These are phyloP conservation scores for Caerostris darwini DNA, from an alignment of 1,140 invertebrate genomes.

Conservation along the genomic window DNA sequence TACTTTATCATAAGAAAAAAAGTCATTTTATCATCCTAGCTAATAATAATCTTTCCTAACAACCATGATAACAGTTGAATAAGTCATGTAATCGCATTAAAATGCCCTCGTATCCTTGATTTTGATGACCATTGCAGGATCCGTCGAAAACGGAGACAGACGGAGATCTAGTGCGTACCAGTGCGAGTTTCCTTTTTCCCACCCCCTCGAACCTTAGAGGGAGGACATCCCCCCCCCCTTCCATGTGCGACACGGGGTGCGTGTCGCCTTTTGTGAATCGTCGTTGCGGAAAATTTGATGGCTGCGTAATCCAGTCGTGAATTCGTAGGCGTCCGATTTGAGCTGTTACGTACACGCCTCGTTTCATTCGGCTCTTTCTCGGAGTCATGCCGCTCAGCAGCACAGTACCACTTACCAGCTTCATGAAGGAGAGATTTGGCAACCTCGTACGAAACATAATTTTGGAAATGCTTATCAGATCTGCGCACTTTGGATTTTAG, in stretches of 20 bases:
- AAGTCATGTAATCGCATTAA: no score
- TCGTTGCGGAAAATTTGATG: constrained; percentile 55
- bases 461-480: no score
- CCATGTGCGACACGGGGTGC: constrained; percentile 33
- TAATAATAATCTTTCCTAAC: no score
- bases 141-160: neutral
- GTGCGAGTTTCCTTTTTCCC: constrained; percentile 41
- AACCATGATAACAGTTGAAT: no score
- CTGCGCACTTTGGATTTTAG: no score
- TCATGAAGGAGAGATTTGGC: no score
- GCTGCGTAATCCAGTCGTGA: constrained; percentile 3
- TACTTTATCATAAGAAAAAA: no score
- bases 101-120: no score
- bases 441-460: no score
- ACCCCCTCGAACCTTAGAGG: neutral
- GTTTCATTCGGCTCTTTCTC: neutral
- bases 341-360: neutral
- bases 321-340: constrained; percentile 15
- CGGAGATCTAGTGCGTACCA: neutral
- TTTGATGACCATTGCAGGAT: neutral
- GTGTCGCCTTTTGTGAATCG: constrained; percentile 55
- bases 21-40: no score
- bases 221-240: neutral
- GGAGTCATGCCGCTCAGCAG: no score
- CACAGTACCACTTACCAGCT: no score